A percentile compares a stretch with the other conserved stretches of the same genome.
Conservation (phyloP, 2,113 vertebrate genomes). For the Mormyrus lacerda region DNA sequence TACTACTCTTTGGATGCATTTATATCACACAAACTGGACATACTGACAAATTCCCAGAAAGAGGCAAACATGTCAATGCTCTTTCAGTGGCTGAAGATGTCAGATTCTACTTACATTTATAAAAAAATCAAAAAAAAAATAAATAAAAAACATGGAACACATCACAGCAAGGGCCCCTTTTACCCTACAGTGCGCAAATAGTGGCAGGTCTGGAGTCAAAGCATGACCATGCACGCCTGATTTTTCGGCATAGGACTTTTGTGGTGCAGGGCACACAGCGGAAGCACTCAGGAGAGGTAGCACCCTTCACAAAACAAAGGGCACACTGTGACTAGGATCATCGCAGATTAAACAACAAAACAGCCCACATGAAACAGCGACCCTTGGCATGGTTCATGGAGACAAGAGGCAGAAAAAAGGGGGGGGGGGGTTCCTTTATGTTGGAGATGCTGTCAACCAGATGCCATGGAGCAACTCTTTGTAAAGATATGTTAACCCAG, state of each 20-base stretch:
- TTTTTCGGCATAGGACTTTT: neutral
- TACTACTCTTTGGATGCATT: neutral
- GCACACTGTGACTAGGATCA: neutral
- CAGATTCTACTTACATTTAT: neutral
- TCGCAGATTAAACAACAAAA: neutral
- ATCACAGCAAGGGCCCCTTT: neutral
- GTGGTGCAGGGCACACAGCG: neutral
- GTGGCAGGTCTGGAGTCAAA: neutral
- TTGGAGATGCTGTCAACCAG: neutral
- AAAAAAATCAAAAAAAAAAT: neutral
- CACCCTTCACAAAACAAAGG: neutral
- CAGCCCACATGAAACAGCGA: neutral
- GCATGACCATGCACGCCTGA: neutral
- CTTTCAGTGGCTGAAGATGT: neutral
- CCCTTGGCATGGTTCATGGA: neutral
- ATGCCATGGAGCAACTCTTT: neutral
- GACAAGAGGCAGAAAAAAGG: neutral
- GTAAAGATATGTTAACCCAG: neutral
- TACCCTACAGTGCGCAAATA: neutral
- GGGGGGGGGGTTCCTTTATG: neutral
- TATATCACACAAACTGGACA: neutral
- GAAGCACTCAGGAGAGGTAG: neutral
- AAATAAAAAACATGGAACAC: neutral
- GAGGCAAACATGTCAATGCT: neutral
- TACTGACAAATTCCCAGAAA: neutral